Evolutionary conservation across 2,113 vertebrate genomes (phyloP).

Genomic region (Mustelus asterias): DNA sequence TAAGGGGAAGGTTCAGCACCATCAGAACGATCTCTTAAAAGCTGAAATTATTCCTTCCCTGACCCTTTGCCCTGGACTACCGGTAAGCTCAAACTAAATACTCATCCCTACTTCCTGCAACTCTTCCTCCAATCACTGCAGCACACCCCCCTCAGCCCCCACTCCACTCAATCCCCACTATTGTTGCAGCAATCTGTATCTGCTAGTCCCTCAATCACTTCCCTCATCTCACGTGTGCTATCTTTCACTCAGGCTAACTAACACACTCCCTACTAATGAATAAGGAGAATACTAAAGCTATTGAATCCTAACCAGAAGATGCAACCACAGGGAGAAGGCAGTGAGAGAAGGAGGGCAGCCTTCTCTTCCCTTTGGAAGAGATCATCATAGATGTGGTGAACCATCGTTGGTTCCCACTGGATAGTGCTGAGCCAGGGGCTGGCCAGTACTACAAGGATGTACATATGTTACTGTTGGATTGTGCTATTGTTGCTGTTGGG

Average conservation of each 20-base stretch:
- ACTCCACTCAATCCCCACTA: too few relatives aligned
- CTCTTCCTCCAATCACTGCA: not conserved
- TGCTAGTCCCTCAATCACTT: not conserved
- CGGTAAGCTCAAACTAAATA: not conserved
- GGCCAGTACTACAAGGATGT: too few relatives aligned
- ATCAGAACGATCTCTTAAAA: not conserved
- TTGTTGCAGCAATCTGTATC: not conserved
- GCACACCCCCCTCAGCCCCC: not conserved
- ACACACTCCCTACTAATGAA: not conserved
- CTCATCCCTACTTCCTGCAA: not conserved
- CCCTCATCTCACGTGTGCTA: not conserved
- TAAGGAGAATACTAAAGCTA: not conserved
- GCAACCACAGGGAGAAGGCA: too few relatives aligned
- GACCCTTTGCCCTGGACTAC: not conserved
- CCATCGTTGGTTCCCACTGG: too few relatives aligned
- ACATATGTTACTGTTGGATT: too few relatives aligned
- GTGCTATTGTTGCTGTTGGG: too few relatives aligned
- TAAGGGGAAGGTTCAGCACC: not conserved
- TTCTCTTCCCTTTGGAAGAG: too few relatives aligned
- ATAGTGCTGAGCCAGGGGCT: too few relatives aligned
- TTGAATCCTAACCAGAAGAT: too few relatives aligned
- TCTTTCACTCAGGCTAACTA: not conserved
- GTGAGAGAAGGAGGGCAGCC: too few relatives aligned
- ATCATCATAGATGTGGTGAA: too few relatives aligned
- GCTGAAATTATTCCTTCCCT: not conserved